A percentile compares a stretch with the other conserved stretches of the same genome.
Evolutionary conservation across 2,888 invertebrate genomes (phyloP).

Genomic region (Drosophila falleni): DNA sequence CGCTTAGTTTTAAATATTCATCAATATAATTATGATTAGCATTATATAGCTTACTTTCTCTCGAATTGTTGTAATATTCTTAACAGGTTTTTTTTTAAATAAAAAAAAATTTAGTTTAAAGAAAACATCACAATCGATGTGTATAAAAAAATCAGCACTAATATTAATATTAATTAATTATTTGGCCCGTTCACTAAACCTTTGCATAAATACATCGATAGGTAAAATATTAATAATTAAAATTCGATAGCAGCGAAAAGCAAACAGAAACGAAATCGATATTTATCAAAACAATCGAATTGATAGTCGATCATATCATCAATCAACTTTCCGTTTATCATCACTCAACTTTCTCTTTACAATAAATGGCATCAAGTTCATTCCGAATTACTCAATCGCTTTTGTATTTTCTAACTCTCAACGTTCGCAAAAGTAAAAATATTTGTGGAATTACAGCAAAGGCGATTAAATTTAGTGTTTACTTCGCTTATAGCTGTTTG

Average conservation of each 20-base stretch:
- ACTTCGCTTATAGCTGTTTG: background rate
- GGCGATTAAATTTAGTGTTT: background rate
- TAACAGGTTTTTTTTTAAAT: too few relatives aligned
- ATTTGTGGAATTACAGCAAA: constrained; percentile 3
- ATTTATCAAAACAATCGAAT: too few relatives aligned
- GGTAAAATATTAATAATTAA: background rate
- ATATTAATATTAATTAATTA: background rate
- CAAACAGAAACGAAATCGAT: too few relatives aligned
- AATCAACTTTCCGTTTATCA: too few relatives aligned
- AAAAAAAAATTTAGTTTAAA: background rate
- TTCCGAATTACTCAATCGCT: background rate
- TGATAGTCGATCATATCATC: too few relatives aligned
- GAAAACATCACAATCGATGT: background rate
- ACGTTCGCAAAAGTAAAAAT: background rate
- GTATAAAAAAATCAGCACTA: background rate
- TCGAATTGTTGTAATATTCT: too few relatives aligned
- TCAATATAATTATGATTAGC: too few relatives aligned
- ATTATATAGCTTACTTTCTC: too few relatives aligned
- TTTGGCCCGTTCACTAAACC: background rate
- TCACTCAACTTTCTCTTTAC: too few relatives aligned
- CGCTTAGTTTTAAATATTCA: too few relatives aligned
- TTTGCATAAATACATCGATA: background rate
- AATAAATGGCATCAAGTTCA: background rate
- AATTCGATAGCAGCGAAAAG: too few relatives aligned
- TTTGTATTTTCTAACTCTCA: background rate